Conservation (phyloP, 1,140 invertebrate species). For the Brachionus plicatilis region DNA sequence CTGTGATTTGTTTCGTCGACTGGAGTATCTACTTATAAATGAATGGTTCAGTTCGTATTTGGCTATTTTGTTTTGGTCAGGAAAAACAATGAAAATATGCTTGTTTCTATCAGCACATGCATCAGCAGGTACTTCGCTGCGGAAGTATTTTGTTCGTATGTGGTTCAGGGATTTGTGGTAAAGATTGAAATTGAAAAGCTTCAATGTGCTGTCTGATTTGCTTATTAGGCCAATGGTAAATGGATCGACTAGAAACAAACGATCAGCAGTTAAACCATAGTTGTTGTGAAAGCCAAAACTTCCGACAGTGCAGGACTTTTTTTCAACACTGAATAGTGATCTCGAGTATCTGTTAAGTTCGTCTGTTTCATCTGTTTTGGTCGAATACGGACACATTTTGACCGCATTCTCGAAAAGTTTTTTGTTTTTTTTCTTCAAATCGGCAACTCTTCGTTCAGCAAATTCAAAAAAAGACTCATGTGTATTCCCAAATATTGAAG, state of each 20-base stretch:
- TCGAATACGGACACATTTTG: background rate
- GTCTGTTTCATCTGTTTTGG: background rate
- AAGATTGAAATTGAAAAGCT: constrained; percentile 18
- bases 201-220: background rate
- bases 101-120: constrained; percentile 25
- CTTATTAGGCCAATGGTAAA: constrained; percentile 34
- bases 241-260: constrained; percentile 5
- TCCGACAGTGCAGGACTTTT: background rate
- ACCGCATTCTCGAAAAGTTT: background rate
- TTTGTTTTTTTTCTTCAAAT: background rate
- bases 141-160: constrained; percentile 16
- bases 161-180: background rate
- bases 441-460: constrained; percentile 3
- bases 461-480: constrained; percentile 34
- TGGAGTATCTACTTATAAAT: background rate
- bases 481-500: background rate
- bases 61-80: constrained; percentile 36
- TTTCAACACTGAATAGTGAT: background rate
- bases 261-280: constrained; percentile 25
- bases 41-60: constrained; percentile 6
- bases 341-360: background rate
- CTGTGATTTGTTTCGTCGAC: background rate
- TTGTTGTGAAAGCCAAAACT: background rate
- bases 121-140: constrained; percentile 6
- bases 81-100: constrained; percentile 24